Evolutionary conservation across 2,113 vertebrate species (phyloP).

Genomic region (Chinchilla lanigera): DNA sequence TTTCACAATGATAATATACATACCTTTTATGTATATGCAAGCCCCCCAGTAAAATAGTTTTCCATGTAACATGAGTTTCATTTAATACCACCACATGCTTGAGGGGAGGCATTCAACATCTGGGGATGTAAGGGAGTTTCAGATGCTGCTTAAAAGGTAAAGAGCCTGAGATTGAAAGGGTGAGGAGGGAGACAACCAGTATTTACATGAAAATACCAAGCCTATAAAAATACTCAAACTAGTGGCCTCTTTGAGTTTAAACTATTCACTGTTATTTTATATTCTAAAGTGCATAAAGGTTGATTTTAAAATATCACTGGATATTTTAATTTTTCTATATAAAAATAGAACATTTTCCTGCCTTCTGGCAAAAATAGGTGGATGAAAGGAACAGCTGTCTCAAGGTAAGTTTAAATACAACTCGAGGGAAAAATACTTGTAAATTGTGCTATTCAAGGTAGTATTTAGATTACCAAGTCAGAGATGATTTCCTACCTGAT

Average conservation of each 20-base stretch:
- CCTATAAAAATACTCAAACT: constrained; percentile 74
- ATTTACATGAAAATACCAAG: constrained; percentile 76
- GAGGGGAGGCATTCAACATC: constrained; percentile 24
- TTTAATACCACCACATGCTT: constrained; percentile 59
- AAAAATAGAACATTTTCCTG: constrained; percentile 83
- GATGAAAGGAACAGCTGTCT: neutral
- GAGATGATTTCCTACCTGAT: constrained; percentile 31
- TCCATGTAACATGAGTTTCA: constrained; percentile 44
- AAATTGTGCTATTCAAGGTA: neutral
- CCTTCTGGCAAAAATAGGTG: constrained; percentile 59
- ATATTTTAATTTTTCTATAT: constrained; percentile 78
- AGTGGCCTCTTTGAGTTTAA: constrained; percentile 66
- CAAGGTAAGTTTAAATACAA: constrained; percentile 39
- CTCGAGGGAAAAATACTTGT: constrained; percentile 14
- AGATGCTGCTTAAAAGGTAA: constrained; percentile 50
- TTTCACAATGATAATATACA: constrained; percentile 86
- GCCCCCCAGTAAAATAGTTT: constrained; percentile 47
- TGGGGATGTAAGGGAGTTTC: constrained; percentile 54
- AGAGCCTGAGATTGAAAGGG: constrained; percentile 52
- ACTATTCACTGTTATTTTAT: constrained; percentile 75
- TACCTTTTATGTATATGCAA: constrained; percentile 48
- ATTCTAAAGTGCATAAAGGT: constrained; percentile 86
- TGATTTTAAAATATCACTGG: constrained; percentile 79
- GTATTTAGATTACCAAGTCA: constrained; percentile 9
- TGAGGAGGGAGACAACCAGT: constrained; percentile 37